These are phyloP conservation scores for Leptopilina drosophilae DNA, from an alignment of 2,888 invertebrate genomes.

Conservation along the genomic window DNA sequence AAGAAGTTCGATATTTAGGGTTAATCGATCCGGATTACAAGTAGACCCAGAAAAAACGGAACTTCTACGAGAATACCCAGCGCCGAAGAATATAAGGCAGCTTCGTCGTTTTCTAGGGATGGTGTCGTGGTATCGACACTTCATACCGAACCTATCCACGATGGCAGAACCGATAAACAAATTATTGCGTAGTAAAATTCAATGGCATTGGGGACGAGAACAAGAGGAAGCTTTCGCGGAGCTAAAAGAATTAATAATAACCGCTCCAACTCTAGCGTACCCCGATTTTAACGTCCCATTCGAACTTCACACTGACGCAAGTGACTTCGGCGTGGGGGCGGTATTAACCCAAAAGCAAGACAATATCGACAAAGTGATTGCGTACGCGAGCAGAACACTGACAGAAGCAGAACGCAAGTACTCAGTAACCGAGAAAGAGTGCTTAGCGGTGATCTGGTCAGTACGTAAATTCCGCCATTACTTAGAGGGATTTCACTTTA, in stretches of 20 bases:
- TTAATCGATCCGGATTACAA: not conserved
- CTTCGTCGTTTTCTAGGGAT: not conserved
- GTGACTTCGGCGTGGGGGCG: not conserved
- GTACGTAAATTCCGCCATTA: constrained; percentile 48
- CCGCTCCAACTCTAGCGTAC: not conserved
- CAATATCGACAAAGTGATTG: constrained; percentile 42
- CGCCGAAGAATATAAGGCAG: not conserved
- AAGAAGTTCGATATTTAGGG: too few relatives aligned
- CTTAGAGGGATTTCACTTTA: constrained; percentile 54
- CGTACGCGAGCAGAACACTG: constrained; percentile 45
- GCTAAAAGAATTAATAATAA: not conserved
- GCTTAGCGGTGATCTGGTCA: constrained; percentile 47
- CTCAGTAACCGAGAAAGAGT: not conserved
- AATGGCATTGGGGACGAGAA: constrained; percentile 26
- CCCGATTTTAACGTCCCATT: constrained; percentile 5
- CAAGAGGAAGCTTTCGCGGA: not conserved
- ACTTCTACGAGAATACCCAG: constrained; percentile 48
- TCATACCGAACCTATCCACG: constrained; percentile 8
- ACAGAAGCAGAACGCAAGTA: constrained; percentile 36
- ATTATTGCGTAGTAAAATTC: not conserved
- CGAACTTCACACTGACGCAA: not conserved
- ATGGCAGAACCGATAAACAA: not conserved
- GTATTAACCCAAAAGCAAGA: constrained; percentile 34
- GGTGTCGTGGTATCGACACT: constrained; percentile 24
- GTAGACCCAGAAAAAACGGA: constrained; percentile 17